Conservation (phyloP, 2,888 invertebrate genomes). For the Watsonalla cultraria region DNA sequence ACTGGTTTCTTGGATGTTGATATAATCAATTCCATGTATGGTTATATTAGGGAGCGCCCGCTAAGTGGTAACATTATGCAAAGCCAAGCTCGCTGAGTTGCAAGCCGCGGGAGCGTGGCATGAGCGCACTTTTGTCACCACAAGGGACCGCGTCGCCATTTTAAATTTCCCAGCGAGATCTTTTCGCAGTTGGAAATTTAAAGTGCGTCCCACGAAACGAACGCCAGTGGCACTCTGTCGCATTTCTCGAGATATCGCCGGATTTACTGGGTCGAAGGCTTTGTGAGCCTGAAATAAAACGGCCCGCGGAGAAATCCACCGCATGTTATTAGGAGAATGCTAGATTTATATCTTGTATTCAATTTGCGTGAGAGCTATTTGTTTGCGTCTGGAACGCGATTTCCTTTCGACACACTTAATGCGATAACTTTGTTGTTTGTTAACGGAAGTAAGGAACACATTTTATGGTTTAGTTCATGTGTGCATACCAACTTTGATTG, state of each 20-base stretch:
- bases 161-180: slow-evolving; percentile 64
- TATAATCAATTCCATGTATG: slow-evolving; percentile 44
- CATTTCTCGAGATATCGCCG: slow-evolving; percentile 65
- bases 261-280: slow-evolving; percentile 71
- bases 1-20: slow-evolving; percentile 22
- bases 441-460: not conserved
- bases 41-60: slow-evolving; percentile 33
- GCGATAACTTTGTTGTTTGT: slow-evolving; percentile 33
- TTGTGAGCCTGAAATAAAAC: slow-evolving; percentile 70
- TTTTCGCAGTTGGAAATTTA: slow-evolving; percentile 61
- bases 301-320: slow-evolving; percentile 71
- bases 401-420: slow-evolving; percentile 35
- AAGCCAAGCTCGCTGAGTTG: slow-evolving; percentile 23
- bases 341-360: slow-evolving; percentile 74
- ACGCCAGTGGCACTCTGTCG: slow-evolving; percentile 65
- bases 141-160: slow-evolving; percentile 46
- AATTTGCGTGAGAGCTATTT: slow-evolving; percentile 70
- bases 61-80: slow-evolving; percentile 57
- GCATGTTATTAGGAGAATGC: slow-evolving; percentile 66
- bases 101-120: slow-evolving; percentile 8
- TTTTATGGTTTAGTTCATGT: not conserved
- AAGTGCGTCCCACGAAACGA: slow-evolving; percentile 65
- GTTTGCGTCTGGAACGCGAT: slow-evolving; percentile 41
- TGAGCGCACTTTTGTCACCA: slow-evolving; percentile 44
- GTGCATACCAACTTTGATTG: not conserved